Base-by-base conservation (phyloP, 2,888 invertebrate species). In the Emmelina monodactyla region DNA sequence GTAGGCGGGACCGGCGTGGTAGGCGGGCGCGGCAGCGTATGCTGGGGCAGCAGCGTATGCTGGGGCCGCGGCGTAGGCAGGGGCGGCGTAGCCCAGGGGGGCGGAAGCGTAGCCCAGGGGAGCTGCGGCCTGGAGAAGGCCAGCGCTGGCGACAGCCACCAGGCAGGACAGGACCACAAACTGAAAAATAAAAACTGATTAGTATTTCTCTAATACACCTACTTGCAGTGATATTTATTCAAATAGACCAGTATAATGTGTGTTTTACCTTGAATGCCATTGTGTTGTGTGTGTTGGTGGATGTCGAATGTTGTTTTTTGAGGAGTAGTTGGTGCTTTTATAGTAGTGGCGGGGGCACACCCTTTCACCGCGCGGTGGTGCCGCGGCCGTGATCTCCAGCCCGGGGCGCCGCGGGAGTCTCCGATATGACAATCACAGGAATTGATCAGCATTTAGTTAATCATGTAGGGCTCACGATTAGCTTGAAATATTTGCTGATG, bases 241-340 rank as follows among this genome's bases (percentile, higher is more conserved):
- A n/a, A n/a, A 25, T 10, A 32, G 35, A 31, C 28, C 28, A 35
- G 32, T 33, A 16, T n/a, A 28, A 29, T 15, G 34, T 7, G 32
- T 30, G 38, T n/a, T n/a, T n/a, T 73, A 78, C 78, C 78, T 78
- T 76, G 62, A 71, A 73, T 61, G 73, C 73, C 78, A 78, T 78
- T 70, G 60, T 57, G 46, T 50, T 50, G 43, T 50, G 52, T 63
- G 51, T 58, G 62, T 57, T 60, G 51, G 57, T 61, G 55, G 60
- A 62, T 64, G 55, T 58, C 56, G 70, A 72, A 71, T 76, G 75
- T 71, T 76, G 60, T 47, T 49, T 56, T 54, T 47, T 53, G 60
- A 63, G 56, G 49, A 64, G 48, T 49, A 60, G 47, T 57, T 53
- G 49, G 49, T 66, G 70, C 67, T 78, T 78, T 57, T 78, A 78